phyloP scores from a whole-genome alignment of 2,888 invertebrate species.

The Allacma fusca region DNA sequence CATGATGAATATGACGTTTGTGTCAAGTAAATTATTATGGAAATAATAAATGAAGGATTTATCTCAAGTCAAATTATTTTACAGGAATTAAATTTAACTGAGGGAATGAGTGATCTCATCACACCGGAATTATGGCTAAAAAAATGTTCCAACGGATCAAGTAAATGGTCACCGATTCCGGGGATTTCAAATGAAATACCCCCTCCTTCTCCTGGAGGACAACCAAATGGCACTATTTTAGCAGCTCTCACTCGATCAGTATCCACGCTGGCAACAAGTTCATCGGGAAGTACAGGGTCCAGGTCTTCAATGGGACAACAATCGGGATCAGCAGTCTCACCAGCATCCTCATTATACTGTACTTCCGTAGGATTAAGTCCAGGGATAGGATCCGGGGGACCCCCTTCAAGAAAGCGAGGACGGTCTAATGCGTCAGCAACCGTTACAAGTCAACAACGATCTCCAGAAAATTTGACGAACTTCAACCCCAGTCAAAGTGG shows the following conservation, averaged over 20 bases:
- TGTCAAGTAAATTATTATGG: too few species aligned
- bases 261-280: neutral
- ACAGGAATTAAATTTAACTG: conserved; percentile 12
- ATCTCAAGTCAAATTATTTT: too few species aligned
- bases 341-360: conserved; percentile 2
- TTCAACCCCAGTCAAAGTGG: neutral
- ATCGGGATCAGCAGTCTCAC: neutral
- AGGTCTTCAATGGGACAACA: neutral
- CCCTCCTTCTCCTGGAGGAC: neutral
- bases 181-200: neutral
- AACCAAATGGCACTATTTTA: conserved; percentile 10
- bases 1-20: too few species aligned
- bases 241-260: conserved; percentile 20
- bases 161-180: conserved; percentile 5
- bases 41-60: too few species aligned
- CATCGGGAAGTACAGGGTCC: neutral
- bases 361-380: neutral
- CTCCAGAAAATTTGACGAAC: conserved; percentile 22
- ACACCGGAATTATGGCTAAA: conserved; percentile 54
- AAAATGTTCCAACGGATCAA: conserved; percentile 21
- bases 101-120: conserved; percentile 47
- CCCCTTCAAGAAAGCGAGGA: conserved; percentile 33
- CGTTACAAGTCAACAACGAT: conserved; percentile 21
- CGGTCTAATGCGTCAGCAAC: conserved; percentile 9
- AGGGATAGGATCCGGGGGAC: conserved; percentile 2